phyloP scores from a whole-genome alignment of 2,113 vertebrate species.

The Entomyzon cyanotis region DNA sequence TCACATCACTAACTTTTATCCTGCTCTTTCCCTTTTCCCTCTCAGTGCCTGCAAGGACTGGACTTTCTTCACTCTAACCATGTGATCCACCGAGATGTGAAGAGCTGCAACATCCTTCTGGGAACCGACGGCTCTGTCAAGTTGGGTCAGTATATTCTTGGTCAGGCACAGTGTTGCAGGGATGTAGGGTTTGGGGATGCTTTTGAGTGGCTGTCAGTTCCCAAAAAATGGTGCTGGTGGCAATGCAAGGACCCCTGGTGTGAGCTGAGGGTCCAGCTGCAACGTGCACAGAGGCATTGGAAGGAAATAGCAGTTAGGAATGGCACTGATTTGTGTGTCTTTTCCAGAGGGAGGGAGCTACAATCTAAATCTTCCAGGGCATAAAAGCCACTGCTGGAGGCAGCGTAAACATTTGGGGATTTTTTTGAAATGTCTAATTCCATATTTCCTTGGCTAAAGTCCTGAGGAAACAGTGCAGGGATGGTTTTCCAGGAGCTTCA shows the following conservation, averaged over 20 bases:
- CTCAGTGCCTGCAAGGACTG: no score
- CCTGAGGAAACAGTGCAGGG: no score
- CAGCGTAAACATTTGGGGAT: background rate
- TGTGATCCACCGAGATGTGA: conserved; percentile 94
- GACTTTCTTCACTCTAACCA: conserved; percentile 87
- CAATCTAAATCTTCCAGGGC: background rate
- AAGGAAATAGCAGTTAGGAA: background rate
- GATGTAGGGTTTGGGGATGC: background rate
- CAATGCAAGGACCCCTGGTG: background rate
- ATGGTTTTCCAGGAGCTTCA: background rate
- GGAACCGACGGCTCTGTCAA: conserved; percentile 95
- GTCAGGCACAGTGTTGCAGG: background rate
- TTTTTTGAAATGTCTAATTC: background rate
- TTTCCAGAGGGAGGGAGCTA: background rate
- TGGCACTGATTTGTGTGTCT: background rate
- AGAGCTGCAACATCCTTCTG: conserved; percentile 94
- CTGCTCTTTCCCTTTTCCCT: no score
- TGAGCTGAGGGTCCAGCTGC: background rate
- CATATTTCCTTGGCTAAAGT: background rate
- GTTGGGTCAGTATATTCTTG: conserved; percentile 83
- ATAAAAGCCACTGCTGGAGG: background rate
- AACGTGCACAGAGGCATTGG: accelerated
- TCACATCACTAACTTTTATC: no score
- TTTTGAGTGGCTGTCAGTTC: background rate
- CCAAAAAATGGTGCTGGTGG: background rate